Evolutionary conservation across 1,140 invertebrate species (phyloP).

Genomic region (Lepeophtheirus salmonis): DNA sequence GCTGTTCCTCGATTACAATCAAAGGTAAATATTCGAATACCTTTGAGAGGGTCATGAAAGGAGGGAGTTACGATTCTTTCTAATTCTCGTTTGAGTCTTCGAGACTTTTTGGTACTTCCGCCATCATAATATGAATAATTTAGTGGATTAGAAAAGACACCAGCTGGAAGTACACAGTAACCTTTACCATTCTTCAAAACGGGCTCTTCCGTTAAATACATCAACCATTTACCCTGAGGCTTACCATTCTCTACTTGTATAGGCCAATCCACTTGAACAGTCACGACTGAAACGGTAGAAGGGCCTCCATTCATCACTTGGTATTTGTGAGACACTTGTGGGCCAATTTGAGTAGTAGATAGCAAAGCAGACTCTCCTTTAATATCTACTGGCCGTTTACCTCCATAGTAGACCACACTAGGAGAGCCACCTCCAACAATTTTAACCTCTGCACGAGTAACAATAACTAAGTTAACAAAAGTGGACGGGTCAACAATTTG

Average conservation of each 20-base stretch:
- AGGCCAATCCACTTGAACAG: slow-evolving; percentile 71
- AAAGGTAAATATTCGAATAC: slow-evolving; percentile 45
- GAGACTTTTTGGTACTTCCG: background rate
- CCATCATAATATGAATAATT: background rate
- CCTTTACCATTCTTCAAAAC: slow-evolving; percentile 26
- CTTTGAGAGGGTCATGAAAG: slow-evolving; percentile 45
- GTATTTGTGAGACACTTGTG: slow-evolving; percentile 61
- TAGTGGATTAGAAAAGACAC: slow-evolving; percentile 14
- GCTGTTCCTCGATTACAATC: slow-evolving; percentile 54
- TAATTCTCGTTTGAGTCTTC: slow-evolving; percentile 40
- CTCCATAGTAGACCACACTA: slow-evolving; percentile 66
- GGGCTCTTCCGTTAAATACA: slow-evolving; percentile 65
- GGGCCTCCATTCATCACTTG: slow-evolving; percentile 63
- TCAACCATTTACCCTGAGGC: slow-evolving; percentile 60
- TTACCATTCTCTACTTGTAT: slow-evolving; percentile 63
- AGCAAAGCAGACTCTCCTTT: slow-evolving; percentile 61
- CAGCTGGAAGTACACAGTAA: background rate
- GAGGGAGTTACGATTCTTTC: slow-evolving; percentile 51
- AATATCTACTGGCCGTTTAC: too few relatives aligned
- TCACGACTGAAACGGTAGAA: slow-evolving; percentile 52
- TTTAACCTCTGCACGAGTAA: slow-evolving; percentile 58
- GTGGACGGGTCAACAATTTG: slow-evolving; percentile 29
- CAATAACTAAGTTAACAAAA: slow-evolving; percentile 39
- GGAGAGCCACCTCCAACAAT: slow-evolving; percentile 54
- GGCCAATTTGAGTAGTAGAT: slow-evolving; percentile 63